Base-by-base conservation (phyloP, 2,113 vertebrate genomes). In the Sander vitreus region DNA sequence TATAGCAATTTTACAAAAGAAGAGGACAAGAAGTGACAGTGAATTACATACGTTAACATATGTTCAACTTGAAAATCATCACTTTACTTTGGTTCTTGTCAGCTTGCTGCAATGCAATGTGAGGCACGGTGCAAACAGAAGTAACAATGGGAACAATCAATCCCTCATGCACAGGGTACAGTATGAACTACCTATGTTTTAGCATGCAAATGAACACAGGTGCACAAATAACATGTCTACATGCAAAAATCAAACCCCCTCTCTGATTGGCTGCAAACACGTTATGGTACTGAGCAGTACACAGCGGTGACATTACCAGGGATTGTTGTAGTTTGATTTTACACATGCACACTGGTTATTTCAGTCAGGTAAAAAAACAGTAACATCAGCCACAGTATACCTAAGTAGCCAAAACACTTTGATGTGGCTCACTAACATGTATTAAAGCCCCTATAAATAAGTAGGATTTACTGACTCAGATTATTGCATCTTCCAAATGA, bases 1-100 rank as follows among this genome's bases (percentile, higher is more conserved):
- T 78, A 73, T 84, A 76, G 55, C 69, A 80, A 69, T 72, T 47
- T 59, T 85, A 91, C 76, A 91, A 89, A 88, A 89, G 47, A 85
- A 80, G 36, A 87, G 25, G 81, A 79, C 36, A 80, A 53, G 65
- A 81, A 76, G 70, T 53, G 15, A 86, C 73, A 81, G 55, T 83
- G 39, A 43, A 43, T 43, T 43, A 78, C 83, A 71, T 70, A 66
- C 6, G 11, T 72, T 57, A 76, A 84, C 36, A 64, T 45, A 76
- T 11, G 76, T 63, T 78, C 48, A 77, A 82, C 43, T 73, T 83
- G 65, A 83, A 85, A 80, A 84, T 78, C 39, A 78, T 60, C 64
- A 79, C 71, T 55, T 88, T 50, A 66, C 27, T 45, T 59, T 69
- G 79, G 63, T 77, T 79, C 48, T 68, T 43, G 57, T 89, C 74